Evolutionary conservation across 2,888 invertebrate genomes (phyloP), one percentile per base, ranked within the genome.

Genomic region (Synanthedon myopaeformis): DNA sequence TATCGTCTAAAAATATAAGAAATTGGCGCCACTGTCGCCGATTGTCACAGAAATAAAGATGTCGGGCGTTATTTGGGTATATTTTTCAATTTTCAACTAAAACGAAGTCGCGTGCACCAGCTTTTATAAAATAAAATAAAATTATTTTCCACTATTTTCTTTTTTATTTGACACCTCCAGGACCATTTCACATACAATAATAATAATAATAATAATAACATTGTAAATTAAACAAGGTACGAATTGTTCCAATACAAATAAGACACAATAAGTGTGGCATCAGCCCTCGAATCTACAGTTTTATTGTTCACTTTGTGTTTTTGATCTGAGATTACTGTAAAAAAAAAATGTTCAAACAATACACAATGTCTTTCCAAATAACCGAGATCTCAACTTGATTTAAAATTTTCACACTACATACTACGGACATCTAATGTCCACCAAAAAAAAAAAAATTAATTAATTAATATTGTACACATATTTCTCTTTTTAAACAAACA

Each of bases 151-250:
- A 35, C 35, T 10, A 35, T 35, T 35, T 35, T 35, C 35, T 35
- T 35, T 42, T 82, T 79, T 76, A 76, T 77, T 79, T 76, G 68
- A 78, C 74, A 77, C 72, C 58, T 73, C 76, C 82, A 67, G 78
- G 74, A 76, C 76, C 79, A 70, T 72, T 72, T 78, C 76, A 79
- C 76, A 76, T 49, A 23, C 45, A 45, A 45, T 45, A 45, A 45
- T 45, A 45, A 23, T 23, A 23, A 49, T 19, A 63, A 72, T 72
- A 73, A 72, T 72, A 73, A 77, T 78, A 82, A 82, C 78, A 79
- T 71, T 74, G 74, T 79, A 76, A 82, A 77, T 80, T 72, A 76
- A 80, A 78, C 74, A 77, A 80, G 82, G 79, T 78, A 78, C 79
- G 66, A 71, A 67, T 69, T 56, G 61, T 67, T 70, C 74, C 73